Evolutionary conservation across 1,140 invertebrate genomes (phyloP), one percentile per base, ranked within the genome.

Genomic region (Polypedilum pembai): DNA sequence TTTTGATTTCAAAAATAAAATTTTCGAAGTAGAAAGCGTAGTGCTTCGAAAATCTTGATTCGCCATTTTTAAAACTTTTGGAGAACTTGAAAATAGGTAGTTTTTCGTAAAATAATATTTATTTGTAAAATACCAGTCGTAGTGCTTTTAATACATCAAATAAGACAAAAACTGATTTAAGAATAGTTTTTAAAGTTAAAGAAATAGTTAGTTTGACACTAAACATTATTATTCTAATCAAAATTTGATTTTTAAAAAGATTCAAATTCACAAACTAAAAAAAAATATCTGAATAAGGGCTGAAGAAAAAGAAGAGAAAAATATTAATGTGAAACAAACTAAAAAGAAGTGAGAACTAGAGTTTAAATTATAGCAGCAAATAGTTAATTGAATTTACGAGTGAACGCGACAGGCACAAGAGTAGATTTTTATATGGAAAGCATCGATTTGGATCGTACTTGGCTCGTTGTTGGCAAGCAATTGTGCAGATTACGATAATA

Each of bases 31-130:
- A 69, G 20, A 56, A 33, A 5, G 24, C 24, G 24, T 33, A 69
- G 65, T 69, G 1, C 45, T 69, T 21, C 20, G 17, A 56, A 20
- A 69, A 20, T 3, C 4, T 20, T 20, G 17, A 56, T 3, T 69
- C 65, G 65, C 65, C 65, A 69, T 69, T 69, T 69, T 69, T 69
- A n/a, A 18, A 69, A 69, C 45, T 56, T n/a, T n/a, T 69, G 65
- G 65, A 69, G 17, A 69, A 69, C 24, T 33, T 33, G 24, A 33
- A 33, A 33, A 33, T 33, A 56, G 12, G 15, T 56, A 56, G 45
- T 56, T 69, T 18, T n/a, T n/a, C n/a, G n/a, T n/a, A 69, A 7
- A 18, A 56, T 18, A 69, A 10, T 20, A 20, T 69, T 69, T 69
- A 69, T 20, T 69, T 21, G 20, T 18, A 69, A 66, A 20, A 18